A percentile compares a stretch with the other conserved stretches of the same genome.
Evolutionary conservation across 2,113 vertebrate genomes (phyloP).

Genomic region (Petrocephalus microphthalmus): DNA sequence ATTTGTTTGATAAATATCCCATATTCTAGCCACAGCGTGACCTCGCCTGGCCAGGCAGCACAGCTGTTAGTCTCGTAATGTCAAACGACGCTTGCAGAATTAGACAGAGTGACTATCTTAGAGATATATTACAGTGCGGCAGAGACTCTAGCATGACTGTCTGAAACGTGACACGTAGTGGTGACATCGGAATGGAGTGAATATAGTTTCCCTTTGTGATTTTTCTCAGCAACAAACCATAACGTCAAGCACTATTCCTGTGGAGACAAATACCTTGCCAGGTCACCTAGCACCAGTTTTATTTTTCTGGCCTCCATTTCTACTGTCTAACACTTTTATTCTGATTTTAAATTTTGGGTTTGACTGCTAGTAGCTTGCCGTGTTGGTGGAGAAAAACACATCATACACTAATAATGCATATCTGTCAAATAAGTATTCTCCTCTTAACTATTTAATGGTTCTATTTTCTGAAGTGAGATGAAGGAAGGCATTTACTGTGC

Average conservation of each 20-base stretch:
- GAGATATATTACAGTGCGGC: background rate
- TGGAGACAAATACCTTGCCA: background rate
- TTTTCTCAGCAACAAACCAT: background rate
- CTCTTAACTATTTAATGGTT: background rate
- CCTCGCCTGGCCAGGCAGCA: background rate
- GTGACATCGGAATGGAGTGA: background rate
- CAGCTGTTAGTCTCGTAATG: conserved; percentile 2
- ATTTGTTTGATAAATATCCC: conserved; percentile 1
- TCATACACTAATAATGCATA: too few relatives aligned
- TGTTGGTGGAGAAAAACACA: background rate
- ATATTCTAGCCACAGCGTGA: background rate
- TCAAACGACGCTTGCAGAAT: background rate
- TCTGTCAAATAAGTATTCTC: too few relatives aligned
- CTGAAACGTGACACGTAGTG: background rate
- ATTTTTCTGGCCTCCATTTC: background rate
- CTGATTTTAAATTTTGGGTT: background rate
- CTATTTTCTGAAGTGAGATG: background rate
- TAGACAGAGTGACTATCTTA: background rate
- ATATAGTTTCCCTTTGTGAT: background rate
- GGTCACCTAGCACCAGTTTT: background rate
- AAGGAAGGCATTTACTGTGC: too few relatives aligned
- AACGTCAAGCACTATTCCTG: background rate
- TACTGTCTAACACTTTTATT: background rate
- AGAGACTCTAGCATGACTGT: background rate
- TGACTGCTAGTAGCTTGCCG: background rate